Evolutionary conservation across 2,113 vertebrate species (phyloP), one percentile per base, ranked within the genome.

Genomic region (Glaucomys volans): DNA sequence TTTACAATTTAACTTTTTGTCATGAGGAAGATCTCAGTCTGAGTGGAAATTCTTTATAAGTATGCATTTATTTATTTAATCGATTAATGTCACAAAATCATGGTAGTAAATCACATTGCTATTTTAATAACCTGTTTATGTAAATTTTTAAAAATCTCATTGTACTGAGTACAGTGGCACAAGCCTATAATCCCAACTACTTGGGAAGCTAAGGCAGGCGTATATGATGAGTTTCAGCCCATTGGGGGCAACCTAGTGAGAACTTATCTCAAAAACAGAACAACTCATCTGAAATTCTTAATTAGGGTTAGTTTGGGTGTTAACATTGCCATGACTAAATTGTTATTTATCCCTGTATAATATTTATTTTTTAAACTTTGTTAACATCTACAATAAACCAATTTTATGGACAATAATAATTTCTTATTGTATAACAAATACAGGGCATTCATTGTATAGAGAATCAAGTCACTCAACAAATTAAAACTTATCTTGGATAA

Each of bases 351-450:
- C 89, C 81, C 75, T 95, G n/a, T 87, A 28, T 91, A 80, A 82
- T 97, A 87, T 94, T 96, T 90, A 95, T 94, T 94, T 96, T 96
- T 97, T 82, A 94, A 94, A 93, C 47, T 95, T 94, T 85, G 66
- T 87, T 96, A 92, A 95, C 64, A 52, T 87, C 89, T 96, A 96
- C 91, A 98, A 96, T 96, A 95, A 92, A 86, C 89, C 84, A 90
- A 75, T 95, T 97, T 96, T 96, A 86, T 93, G 86, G 59, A 96
- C 89, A 50, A 83, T 94, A 20, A 14, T 80, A 66, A 77, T 75
- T 96, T 98, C 90, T 95, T 97, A 95, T 44, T 95, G 26, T 82
- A 40, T 82, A 94, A 92, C 92, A 1, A 95, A 0, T 88, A 80
- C 77, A 87, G 37, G 88, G 32, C 22, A 66, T 94, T 97, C 59